phyloP scores from a whole-genome alignment of 1,140 invertebrate genomes.

The Oncopodura yosiiana region DNA sequence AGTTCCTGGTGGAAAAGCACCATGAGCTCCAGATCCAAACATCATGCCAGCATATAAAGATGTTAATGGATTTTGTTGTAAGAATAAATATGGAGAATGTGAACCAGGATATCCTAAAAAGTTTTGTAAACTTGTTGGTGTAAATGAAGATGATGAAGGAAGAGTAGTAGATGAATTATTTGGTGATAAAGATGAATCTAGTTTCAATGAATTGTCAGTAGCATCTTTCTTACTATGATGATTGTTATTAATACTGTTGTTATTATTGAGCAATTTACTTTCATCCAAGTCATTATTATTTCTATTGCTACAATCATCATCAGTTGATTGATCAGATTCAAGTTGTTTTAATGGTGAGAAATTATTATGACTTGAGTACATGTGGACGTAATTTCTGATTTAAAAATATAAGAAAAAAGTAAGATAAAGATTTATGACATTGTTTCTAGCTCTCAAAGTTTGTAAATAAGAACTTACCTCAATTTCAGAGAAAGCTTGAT shows the following conservation, averaged over 20 bases:
- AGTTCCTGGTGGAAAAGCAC: constrained; percentile 13
- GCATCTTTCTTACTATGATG: constrained; percentile 16
- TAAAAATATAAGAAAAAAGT: no score
- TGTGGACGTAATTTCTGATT: constrained; percentile 54
- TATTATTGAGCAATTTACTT: constrained; percentile 27
- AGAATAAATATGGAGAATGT: constrained; percentile 27
- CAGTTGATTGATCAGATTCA: constrained; percentile 16
- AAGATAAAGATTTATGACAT: no score
- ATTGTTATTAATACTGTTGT: background rate
- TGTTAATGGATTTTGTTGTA: constrained; percentile 28
- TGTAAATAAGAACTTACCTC: no score
- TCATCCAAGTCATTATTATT: constrained; percentile 43
- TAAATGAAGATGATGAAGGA: constrained; percentile 15
- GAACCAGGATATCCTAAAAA: constrained; percentile 29
- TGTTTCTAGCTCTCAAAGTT: no score
- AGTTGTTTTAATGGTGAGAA: constrained; percentile 20
- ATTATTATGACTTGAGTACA: constrained; percentile 57
- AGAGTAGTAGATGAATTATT: background rate
- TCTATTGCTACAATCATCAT: constrained; percentile 37
- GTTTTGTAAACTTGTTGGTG: constrained; percentile 23
- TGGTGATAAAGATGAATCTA: background rate
- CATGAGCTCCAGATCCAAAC: constrained; percentile 25
- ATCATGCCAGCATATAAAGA: constrained; percentile 32
- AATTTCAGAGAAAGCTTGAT: constrained; percentile 64
- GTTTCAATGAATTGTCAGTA: background rate